Evolutionary conservation across 2,113 vertebrate species (phyloP), one percentile per base, ranked within the genome.

Genomic region (Phycodurus eques): DNA sequence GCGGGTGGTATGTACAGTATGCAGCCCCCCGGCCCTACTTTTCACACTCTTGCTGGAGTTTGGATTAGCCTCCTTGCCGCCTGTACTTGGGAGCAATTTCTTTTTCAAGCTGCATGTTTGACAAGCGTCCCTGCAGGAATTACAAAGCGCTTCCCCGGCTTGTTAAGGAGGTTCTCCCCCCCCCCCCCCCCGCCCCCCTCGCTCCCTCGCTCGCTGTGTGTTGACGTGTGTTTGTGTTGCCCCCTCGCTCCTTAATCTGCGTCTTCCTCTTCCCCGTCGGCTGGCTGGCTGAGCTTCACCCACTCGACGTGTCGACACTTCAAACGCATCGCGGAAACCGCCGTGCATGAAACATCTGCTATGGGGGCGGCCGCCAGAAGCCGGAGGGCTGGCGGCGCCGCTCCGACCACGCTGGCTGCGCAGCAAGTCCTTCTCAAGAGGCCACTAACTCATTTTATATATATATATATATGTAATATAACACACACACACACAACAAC

Each of bases 231-330:
- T 33, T 85, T 74, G 79, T 74, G 77, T 76, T 71, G 75, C 78
- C 75, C 71, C 63, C 59, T 61, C 75, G 69, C 79, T 73, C 72
- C 74, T 81, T 79, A 72, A 84, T 71, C 85, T 68, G 8, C 13
- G 43, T 72, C 83, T 54, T 31, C 56, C 73, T 80, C 78, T 71
- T 72, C 80, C 70, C 64, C 54, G 57, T 78, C 79, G 81, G 81
- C 82, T 86, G 74, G 54, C 60, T 67, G 51, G 53, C 53, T 9
- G 9, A 70, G 33, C 19, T 72, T 80, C 82, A 75, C 85, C 87
- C 80, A 85, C 83, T 82, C 83, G 78, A 75, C 73, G 72, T 75
- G 85, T 87, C 83, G 75, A 80, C 67, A 79, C 83, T 78, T 83
- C 75, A 87, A 75, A 84, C 74, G 1, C 57, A 56, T 82, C 65